phyloP scores from a whole-genome alignment of 2,113 vertebrate species.

The Actenoides lindsayi region DNA sequence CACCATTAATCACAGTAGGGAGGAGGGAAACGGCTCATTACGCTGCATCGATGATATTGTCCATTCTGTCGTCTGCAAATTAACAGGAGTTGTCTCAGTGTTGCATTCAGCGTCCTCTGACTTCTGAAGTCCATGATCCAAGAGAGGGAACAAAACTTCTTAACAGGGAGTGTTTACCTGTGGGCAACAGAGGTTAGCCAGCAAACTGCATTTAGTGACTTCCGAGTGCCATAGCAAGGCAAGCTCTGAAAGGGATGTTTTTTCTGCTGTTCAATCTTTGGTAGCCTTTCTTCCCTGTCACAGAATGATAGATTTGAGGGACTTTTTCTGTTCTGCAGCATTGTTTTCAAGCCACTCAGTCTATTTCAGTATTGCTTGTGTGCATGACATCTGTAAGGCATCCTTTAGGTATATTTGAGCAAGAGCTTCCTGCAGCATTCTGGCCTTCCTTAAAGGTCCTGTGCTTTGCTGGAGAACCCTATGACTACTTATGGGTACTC shows the following conservation, averaged over 20 bases:
- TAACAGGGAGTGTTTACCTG: not conserved
- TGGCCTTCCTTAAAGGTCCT: not conserved
- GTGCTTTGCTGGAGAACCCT: not conserved
- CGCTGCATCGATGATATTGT: not conserved
- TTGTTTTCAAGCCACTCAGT: not conserved
- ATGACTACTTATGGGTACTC: not conserved
- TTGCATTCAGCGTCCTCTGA: not conserved
- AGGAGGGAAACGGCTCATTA: not conserved
- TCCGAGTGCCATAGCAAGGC: not conserved
- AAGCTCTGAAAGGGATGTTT: not conserved
- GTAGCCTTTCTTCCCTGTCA: not conserved
- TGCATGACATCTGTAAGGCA: not conserved
- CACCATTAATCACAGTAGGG: constrained; percentile 22
- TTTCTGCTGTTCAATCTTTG: not conserved
- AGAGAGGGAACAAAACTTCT: not conserved
- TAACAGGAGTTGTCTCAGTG: not conserved
- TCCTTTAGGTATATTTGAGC: not conserved
- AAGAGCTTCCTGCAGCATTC: not conserved
- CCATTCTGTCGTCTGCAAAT: not conserved
- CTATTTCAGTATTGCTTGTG: not conserved
- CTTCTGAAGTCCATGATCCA: not conserved
- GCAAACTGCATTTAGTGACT: not conserved
- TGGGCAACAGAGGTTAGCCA: not conserved
- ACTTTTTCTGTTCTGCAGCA: not conserved
- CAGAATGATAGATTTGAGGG: not conserved